Percentiles rank a stretch among this genome's conserved stretches.
Evolutionary conservation across 2,113 vertebrate species (phyloP).

Genomic region (Chunga burmeisteri): DNA sequence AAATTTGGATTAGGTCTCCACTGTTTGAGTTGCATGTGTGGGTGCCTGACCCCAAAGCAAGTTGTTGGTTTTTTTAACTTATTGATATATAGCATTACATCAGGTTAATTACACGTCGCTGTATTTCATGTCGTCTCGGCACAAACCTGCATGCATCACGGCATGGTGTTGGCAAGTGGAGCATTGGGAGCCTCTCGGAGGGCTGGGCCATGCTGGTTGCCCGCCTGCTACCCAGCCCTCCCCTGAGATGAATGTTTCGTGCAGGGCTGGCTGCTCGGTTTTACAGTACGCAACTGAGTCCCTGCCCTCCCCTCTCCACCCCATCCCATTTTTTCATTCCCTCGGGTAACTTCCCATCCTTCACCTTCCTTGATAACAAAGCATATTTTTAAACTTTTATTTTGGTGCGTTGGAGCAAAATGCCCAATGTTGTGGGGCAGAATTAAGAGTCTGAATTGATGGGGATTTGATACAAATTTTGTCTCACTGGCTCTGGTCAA

Average conservation of each 20-base stretch:
- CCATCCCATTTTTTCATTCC: not conserved
- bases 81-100: conserved; percentile 72
- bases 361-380: not conserved
- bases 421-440: rapidly evolving
- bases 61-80: conserved; percentile 60
- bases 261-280: not conserved
- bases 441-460: not conserved
- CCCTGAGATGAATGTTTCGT: not conserved
- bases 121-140: conserved; percentile 57
- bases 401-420: not conserved
- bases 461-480: not conserved
- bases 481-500: not conserved
- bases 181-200: not conserved
- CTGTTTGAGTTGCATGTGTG: conserved; percentile 65
- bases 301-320: not conserved
- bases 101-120: conserved; percentile 52
- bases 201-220: not conserved
- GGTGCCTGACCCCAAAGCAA: conserved; percentile 71
- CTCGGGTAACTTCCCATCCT: not conserved
- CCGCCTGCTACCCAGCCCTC: not conserved
- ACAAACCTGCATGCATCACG: not conserved
- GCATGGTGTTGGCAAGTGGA: not conserved
- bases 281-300: not conserved
- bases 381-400: not conserved
- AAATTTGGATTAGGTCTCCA: conserved; percentile 73